These are phyloP conservation scores for Cantharis nigra DNA, from an alignment of 2,888 invertebrate genomes.

Conservation along the genomic window DNA sequence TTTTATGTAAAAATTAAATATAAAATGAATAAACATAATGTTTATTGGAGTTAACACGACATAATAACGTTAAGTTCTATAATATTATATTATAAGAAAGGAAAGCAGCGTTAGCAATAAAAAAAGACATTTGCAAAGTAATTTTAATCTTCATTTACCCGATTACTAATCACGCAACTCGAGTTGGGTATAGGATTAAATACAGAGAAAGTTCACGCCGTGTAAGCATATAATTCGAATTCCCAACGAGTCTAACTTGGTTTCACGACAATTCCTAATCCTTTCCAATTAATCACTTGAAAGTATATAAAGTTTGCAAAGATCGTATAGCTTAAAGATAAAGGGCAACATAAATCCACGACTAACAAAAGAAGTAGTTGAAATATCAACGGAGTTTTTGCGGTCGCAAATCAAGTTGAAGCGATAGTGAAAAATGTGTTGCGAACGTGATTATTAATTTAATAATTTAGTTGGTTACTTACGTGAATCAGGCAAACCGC, in stretches of 20 bases:
- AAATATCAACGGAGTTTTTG: slow-evolving; percentile 30
- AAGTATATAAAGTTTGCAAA: slow-evolving; percentile 48
- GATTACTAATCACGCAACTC: slow-evolving; percentile 12
- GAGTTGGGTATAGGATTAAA: slow-evolving; percentile 23
- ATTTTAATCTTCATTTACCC: slow-evolving; percentile 15
- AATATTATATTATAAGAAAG: neutral
- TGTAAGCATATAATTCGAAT: slow-evolving; percentile 32
- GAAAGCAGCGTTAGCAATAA: neutral
- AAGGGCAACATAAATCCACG: slow-evolving; percentile 47
- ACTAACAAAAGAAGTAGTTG: slow-evolving; percentile 45
- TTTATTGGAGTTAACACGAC: slow-evolving; percentile 2
- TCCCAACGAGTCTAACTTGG: slow-evolving; percentile 30
- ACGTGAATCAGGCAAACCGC: slow-evolving; percentile 79
- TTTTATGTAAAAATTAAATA: neutral
- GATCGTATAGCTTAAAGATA: slow-evolving; percentile 48
- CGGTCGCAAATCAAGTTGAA: slow-evolving; percentile 4
- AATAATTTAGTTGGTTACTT: slow-evolving; percentile 49
- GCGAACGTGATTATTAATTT: neutral
- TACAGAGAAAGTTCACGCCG: slow-evolving; percentile 19
- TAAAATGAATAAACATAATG: neutral
- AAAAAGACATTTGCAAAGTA: slow-evolving; percentile 5
- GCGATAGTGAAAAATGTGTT: neutral
- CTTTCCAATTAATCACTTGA: slow-evolving; percentile 49
- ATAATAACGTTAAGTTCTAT: slow-evolving; percentile 12
- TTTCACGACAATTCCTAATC: slow-evolving; percentile 48